These are phyloP conservation scores for Pogonocherus hispidulus DNA, from an alignment of 2,888 invertebrate species.

Conservation along the genomic window DNA sequence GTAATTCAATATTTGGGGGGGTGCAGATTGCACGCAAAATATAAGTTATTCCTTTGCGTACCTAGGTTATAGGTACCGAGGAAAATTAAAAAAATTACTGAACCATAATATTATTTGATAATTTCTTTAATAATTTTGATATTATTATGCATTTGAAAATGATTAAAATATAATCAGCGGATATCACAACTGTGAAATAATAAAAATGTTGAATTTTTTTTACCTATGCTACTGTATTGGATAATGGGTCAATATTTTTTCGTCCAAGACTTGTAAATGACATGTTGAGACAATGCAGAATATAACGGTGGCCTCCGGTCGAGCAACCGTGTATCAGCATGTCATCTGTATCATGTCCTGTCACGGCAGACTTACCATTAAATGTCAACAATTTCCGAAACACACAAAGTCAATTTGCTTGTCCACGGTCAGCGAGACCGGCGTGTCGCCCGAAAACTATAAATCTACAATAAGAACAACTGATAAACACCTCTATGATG, in stretches of 20 bases:
- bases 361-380: constrained; percentile 58
- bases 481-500: constrained; percentile 12
- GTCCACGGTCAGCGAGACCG: constrained; percentile 45
- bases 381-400: constrained; percentile 66
- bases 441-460: constrained; percentile 42
- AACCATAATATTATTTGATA: too few species aligned
- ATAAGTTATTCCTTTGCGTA: too few species aligned
- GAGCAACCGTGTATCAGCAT: constrained; percentile 25
- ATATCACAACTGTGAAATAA: too few species aligned
- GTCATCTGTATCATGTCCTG: constrained; percentile 51
- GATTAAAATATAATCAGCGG: too few species aligned
- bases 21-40: too few species aligned
- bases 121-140: too few species aligned
- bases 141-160: too few species aligned
- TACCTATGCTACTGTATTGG: too few species aligned
- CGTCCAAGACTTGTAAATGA: not conserved
- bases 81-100: too few species aligned
- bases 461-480: constrained; percentile 34
- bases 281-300: constrained; percentile 8
- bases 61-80: too few species aligned
- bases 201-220: too few species aligned
- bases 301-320: constrained; percentile 34
- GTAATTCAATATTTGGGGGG: too few species aligned
- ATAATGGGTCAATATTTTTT: not conserved
- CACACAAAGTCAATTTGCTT: constrained; percentile 67